Evolutionary conservation across 2,797 vertebrate genomes (phyloP), one percentile per base, ranked within the genome.

Genomic region (Sebastes minor): DNA sequence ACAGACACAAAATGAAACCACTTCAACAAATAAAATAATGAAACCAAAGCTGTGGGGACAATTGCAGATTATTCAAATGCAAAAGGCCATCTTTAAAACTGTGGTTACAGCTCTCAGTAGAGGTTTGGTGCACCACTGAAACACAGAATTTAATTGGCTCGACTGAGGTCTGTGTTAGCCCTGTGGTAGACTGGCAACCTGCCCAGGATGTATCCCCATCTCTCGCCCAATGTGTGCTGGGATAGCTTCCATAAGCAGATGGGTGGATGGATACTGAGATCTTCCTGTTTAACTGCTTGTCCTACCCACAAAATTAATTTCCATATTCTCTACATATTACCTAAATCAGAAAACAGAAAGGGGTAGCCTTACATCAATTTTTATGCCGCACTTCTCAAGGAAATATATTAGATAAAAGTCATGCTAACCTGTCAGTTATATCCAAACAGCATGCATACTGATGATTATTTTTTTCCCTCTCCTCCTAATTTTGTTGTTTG

Each of bases 61-160:
- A 49, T 60, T 70, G 33, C 25, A 42, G 8, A 64, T 78, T 74
- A 71, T 86, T 71, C 60, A 75, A 60, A 86, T 82, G 55, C 28
- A 70, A 85, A 78, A 42, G 38, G 46, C 6, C 14, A 60, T 77
- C 4, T 56, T 81, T 61, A 81, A 75, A 80, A 61, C 30, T 22
- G 38, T 52, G 56, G 30, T 63, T 75, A 20, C 32, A 52, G 49
- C 70, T 72, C 57, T 88, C 76, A 64, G 46, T 67, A 49, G 81
- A 81, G 64, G 27, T 66, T 74, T 66, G 77, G 28, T 68, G 55
- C 87, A 82, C 74, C 76, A 53, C 64, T 80, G 78, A 89, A 89
- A 91, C 35, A 76, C 68, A 77, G 32, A 66, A 65, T 88, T 86
- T 84, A 87, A 92, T 88, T 87, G 75, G 78, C 83, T 83, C 64